These are phyloP conservation scores for Sakesphorus luctuosus DNA, from an alignment of 2,113 vertebrate genomes.

Conservation along the genomic window DNA sequence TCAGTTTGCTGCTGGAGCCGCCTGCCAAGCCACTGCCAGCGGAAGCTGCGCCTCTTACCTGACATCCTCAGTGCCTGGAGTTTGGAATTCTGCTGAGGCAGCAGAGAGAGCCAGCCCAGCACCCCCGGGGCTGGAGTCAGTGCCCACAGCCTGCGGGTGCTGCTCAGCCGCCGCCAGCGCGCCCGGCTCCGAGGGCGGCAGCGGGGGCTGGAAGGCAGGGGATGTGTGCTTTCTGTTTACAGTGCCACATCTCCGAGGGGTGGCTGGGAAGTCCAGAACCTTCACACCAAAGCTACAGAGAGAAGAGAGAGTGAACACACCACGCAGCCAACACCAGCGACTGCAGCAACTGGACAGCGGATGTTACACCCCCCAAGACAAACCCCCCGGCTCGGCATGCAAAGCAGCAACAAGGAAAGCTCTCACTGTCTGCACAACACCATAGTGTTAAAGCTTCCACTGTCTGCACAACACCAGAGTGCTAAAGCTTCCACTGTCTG, in stretches of 20 bases:
- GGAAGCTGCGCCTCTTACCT: conserved; percentile 84
- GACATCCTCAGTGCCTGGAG: conserved; percentile 83
- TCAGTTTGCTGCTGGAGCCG: background rate
- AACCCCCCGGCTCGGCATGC: conserved; percentile 54
- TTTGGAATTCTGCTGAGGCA: conserved; percentile 77
- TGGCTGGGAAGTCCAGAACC: conserved; percentile 86
- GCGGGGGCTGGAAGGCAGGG: conserved; percentile 96
- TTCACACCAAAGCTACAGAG: conserved; percentile 93
- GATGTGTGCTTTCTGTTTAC: conserved; percentile 96
- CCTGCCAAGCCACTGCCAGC: background rate
- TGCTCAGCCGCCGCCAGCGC: conserved; percentile 75
- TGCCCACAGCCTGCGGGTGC: conserved; percentile 73
- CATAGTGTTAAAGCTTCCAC: background rate
- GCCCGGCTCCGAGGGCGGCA: conserved; percentile 89
- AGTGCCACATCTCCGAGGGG: conserved; percentile 90
- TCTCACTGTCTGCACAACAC: background rate
- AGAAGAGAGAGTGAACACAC: conserved; percentile 81
- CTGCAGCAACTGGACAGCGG: background rate
- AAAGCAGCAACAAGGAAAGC: conserved; percentile 32
- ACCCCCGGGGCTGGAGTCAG: conserved; percentile 79
- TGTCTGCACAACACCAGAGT: background rate
- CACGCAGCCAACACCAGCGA: conserved; percentile 28
- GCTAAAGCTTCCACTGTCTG: background rate
- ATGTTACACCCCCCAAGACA: background rate
- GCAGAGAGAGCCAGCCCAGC: conserved; percentile 79